A percentile compares a stretch with the other conserved stretches of the same genome.
Evolutionary conservation across 2,797 vertebrate genomes (phyloP).

Genomic region (Apogon hyalosoma): DNA sequence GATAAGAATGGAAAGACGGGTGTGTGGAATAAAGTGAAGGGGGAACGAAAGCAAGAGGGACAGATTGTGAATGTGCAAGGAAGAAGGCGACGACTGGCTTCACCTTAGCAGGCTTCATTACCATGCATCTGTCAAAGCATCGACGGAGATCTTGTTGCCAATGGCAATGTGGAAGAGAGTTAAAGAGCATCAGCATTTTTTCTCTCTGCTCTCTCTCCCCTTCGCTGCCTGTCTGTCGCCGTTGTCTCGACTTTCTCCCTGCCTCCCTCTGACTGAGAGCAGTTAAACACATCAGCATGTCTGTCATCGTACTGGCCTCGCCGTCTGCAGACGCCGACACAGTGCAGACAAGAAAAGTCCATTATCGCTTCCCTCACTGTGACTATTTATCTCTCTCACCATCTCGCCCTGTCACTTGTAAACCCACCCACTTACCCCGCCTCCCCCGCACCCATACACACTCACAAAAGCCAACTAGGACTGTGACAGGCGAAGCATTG

Average conservation of each 20-base stretch:
- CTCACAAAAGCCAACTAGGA: conserved; percentile 25
- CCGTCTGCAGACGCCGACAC: conserved; percentile 65
- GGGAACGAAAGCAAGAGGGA: conserved; percentile 29
- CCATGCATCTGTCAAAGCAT: conserved; percentile 76
- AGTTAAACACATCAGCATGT: conserved; percentile 80
- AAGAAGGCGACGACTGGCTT: conserved; percentile 54
- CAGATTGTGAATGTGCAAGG: conserved; percentile 55
- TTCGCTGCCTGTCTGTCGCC: conserved; percentile 9
- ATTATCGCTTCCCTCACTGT: conserved; percentile 80
- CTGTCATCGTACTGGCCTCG: conserved; percentile 74
- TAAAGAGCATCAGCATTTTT: conserved; percentile 76
- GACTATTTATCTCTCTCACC: conserved; percentile 75
- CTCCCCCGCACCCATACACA: conserved; percentile 5
- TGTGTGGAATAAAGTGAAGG: conserved; percentile 17
- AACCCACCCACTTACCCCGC: conserved; percentile 37
- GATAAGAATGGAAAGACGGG: conserved; percentile 24
- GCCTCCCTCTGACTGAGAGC: conserved; percentile 47
- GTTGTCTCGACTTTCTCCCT: conserved; percentile 16
- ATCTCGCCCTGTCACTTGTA: conserved; percentile 65
- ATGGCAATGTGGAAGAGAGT: conserved; percentile 72
- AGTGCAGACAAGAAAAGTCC: conserved; percentile 83
- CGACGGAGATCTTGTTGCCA: conserved; percentile 68
- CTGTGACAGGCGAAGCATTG: conserved; percentile 52
- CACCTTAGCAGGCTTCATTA: conserved; percentile 76
- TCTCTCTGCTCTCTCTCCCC: background rate